Percentiles rank a stretch among this genome's conserved stretches.
Evolutionary conservation across 2,113 vertebrate species (phyloP).

Genomic region (Stictonetta naevosa): DNA sequence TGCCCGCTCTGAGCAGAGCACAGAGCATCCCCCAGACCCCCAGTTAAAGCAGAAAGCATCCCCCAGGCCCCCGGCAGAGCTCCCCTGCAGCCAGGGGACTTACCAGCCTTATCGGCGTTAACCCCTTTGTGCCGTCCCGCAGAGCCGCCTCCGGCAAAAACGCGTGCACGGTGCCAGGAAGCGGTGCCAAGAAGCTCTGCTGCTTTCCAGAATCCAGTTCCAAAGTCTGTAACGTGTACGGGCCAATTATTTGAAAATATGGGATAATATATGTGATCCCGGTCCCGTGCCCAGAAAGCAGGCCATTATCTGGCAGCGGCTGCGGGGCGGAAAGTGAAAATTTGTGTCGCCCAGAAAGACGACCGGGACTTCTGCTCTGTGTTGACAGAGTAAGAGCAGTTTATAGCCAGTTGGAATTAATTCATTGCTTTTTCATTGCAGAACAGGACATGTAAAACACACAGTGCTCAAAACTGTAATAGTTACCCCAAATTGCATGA

Average conservation of each 20-base stretch:
- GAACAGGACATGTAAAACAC: background rate
- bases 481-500: background rate
- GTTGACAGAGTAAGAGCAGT: background rate
- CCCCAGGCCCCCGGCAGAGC: conserved; percentile 64
- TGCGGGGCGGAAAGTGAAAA: background rate
- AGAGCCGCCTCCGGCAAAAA: background rate
- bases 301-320: background rate
- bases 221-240: background rate
- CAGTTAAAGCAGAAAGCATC: conserved; percentile 42
- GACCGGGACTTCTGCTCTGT: background rate
- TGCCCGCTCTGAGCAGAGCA: conserved; percentile 33
- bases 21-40: too few relatives aligned
- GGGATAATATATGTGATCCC: background rate
- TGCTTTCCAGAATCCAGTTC: background rate
- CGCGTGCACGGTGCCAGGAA: rapidly evolving
- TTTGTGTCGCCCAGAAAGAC: background rate
- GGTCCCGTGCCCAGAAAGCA: background rate
- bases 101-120: conserved; percentile 37
- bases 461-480: background rate
- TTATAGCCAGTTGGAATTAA: background rate
- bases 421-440: background rate
- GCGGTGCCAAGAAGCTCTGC: background rate
- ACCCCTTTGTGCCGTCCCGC: conserved; percentile 12
- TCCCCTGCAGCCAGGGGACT: conserved; percentile 40
- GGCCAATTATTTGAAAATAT: background rate